A percentile compares a stretch with the other conserved stretches of the same genome.
These are phyloP conservation scores for Cheilosia urbana DNA, from an alignment of 2,888 invertebrate genomes.

Conservation along the genomic window DNA sequence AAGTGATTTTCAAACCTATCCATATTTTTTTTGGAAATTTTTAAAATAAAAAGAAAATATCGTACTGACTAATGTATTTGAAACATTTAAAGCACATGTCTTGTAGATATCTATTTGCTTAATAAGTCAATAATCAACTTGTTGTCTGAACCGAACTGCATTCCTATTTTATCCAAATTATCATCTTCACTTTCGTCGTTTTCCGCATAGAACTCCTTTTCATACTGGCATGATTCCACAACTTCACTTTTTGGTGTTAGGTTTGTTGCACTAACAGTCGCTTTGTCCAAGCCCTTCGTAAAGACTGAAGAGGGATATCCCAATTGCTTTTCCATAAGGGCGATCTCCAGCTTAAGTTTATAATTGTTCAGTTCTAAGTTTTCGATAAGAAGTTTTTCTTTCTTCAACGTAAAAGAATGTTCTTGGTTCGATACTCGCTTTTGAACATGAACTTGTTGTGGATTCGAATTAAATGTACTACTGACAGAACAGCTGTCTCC, in stretches of 20 bases:
- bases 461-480: background rate
- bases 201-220: background rate
- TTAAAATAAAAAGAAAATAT: too few species aligned
- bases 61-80: too few species aligned
- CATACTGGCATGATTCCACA: background rate
- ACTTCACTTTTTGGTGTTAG: background rate
- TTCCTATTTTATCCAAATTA: background rate
- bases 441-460: background rate
- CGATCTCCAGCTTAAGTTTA: slow-evolving; percentile 1
- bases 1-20: too few species aligned
- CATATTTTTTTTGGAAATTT: too few species aligned
- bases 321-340: background rate
- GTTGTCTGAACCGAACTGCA: background rate
- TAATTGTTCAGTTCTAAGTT: background rate
- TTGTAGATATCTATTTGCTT: background rate
- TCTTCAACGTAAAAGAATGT: background rate
- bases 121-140: background rate
- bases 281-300: background rate
- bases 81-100: too few species aligned
- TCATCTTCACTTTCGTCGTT: background rate
- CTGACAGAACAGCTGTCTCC: background rate
- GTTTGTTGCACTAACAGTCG: too few species aligned
- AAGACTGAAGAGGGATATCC: background rate
- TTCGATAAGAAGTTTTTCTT: background rate
- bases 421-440: background rate